Base-by-base conservation (phyloP, 1,140 invertebrate genomes). In the Rhagoletis zephyria region DNA sequence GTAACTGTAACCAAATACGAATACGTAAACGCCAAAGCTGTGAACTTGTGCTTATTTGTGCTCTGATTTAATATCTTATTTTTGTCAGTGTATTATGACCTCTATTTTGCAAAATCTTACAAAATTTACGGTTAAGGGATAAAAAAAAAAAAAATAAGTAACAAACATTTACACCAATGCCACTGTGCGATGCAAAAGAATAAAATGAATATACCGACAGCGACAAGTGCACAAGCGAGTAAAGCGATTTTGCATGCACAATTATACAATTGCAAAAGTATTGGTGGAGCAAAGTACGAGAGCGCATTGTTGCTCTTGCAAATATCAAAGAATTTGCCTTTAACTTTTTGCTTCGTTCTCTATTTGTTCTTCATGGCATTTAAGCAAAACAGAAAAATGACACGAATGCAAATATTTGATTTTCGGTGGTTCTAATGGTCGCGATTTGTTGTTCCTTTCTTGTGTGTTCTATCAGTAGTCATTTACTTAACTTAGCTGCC, bases 211-310 rank as follows among this genome's bases (percentile, higher is more conserved):
- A 74, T 48, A 74, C 42, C 67, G 42, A 74, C 45, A 40, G 10
- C 42, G 67, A 45, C 40, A 74, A 74, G 67, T 74, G 67, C 67
- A 48, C 40, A 74, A 74, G 42, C 42, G 67, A 74, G 16, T 40
- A 45, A 74, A 42, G 4, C 67, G 67, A 74, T 74, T 74, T 56
- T 74, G 45, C 67, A 48, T 74, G 67, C 67, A 74, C 67, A 74
- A 74, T 48, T 74, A 14, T 48, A 74, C 4, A 0, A 45, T 40
- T 74, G 67, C 67, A 74, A 48, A 14, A 3, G 67, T 74, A 74
- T 45, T 74, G 16, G 67, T 74, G 40, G 64, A 67, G 40, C 45
- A 14, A 74, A 74, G 67, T 74, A 48, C 40, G 67, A 74, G 67
- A 74, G 67, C 67, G 67, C 67, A 48, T 16, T 74, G 67, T 45